Conservation (phyloP, 2,888 invertebrate species). For the Sabatieria punctata region DNA sequence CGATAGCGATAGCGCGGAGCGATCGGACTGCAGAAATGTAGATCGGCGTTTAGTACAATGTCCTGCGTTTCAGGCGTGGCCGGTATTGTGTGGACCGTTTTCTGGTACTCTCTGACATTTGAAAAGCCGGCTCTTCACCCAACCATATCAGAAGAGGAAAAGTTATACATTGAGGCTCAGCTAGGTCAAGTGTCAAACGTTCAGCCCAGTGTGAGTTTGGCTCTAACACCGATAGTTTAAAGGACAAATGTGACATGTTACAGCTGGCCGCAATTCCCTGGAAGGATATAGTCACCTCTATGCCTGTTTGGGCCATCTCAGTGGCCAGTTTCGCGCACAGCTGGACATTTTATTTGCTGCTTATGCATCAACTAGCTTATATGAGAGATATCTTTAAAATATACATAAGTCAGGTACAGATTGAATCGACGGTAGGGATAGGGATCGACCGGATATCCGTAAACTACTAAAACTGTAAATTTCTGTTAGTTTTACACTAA, state of each 20-base stretch:
- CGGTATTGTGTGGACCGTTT: constrained; percentile 53
- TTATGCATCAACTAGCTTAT: constrained; percentile 83
- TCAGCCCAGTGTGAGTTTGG: constrained; percentile 22
- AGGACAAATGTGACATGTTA: background rate
- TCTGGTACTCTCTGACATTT: constrained; percentile 79
- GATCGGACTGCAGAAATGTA: too few species aligned
- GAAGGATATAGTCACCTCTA: constrained; percentile 75
- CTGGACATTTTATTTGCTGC: constrained; percentile 94
- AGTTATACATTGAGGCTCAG: constrained; percentile 62
- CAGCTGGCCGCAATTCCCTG: constrained; percentile 51
- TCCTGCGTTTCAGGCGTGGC: constrained; percentile 45
- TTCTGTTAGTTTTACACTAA: too few species aligned
- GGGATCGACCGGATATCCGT: too few species aligned
- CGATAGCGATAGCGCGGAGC: too few species aligned
- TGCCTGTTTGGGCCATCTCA: constrained; percentile 95
- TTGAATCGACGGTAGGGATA: too few species aligned
- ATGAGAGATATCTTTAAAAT: constrained; percentile 75
- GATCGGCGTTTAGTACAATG: too few species aligned
- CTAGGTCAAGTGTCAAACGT: constrained; percentile 17
- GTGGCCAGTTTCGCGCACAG: constrained; percentile 98
- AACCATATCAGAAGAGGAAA: constrained; percentile 68
- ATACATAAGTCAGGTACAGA: constrained; percentile 78
- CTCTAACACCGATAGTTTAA: background rate
- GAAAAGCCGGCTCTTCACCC: constrained; percentile 84
- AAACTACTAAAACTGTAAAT: too few species aligned